These are phyloP conservation scores for Macrophya annulata DNA, from an alignment of 2,888 invertebrate species.

Conservation along the genomic window DNA sequence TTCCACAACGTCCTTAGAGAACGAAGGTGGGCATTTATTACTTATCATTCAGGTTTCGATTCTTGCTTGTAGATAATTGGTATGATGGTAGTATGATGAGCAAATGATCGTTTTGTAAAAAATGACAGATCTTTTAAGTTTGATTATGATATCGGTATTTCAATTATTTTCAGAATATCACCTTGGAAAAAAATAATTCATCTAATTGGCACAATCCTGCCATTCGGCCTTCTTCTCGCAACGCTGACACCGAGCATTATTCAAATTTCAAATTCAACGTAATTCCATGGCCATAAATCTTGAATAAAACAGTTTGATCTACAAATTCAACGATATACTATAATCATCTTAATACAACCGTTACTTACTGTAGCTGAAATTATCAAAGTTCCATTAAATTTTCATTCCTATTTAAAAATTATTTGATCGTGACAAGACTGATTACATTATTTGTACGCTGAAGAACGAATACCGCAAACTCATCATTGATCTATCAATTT, in stretches of 20 bases:
- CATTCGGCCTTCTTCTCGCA: conserved; percentile 87
- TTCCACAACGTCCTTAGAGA: conserved; percentile 9
- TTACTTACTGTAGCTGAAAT: conserved; percentile 14
- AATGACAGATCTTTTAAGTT: background rate
- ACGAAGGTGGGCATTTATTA: conserved; percentile 3
- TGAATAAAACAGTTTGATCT: background rate
- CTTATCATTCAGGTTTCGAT: background rate
- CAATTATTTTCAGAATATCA: conserved; percentile 67
- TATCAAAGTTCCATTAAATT: background rate
- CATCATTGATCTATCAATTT: background rate
- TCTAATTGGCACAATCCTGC: conserved; percentile 86
- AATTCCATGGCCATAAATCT: conserved; percentile 61
- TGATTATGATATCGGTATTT: background rate
- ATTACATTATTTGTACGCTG: background rate
- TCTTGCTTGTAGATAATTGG: background rate
- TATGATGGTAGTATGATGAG: background rate
- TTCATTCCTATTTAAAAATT: background rate
- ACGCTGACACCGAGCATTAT: conserved; percentile 86
- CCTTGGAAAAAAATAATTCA: conserved; percentile 86
- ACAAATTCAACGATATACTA: background rate
- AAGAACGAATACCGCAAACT: conserved; percentile 14
- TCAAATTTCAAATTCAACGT: conserved; percentile 80
- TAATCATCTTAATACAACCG: background rate
- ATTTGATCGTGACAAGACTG: background rate
- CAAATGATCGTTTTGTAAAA: background rate